A percentile compares a stretch with the other conserved stretches of the same genome.
phyloP scores from a whole-genome alignment of 2,888 invertebrate species.

The Apotomis betuletana region DNA sequence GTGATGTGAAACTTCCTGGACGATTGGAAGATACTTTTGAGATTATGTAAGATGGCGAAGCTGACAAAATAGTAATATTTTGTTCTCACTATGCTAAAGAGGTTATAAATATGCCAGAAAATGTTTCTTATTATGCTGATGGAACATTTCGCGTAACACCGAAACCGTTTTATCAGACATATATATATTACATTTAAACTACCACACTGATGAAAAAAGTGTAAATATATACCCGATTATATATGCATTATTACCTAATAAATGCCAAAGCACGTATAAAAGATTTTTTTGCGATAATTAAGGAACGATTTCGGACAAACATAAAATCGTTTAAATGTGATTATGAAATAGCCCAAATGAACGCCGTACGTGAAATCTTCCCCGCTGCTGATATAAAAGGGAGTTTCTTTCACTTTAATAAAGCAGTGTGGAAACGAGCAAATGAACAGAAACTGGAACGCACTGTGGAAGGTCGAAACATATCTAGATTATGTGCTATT shows the following conservation, averaged over 20 bases:
- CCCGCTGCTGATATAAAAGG: constrained; percentile 3
- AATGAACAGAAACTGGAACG: constrained; percentile 1
- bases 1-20: too few relatives aligned
- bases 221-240: too few relatives aligned
- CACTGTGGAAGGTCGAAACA: constrained; percentile 6
- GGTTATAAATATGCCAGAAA: constrained; percentile 7
- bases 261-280: too few relatives aligned
- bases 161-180: constrained; percentile 1
- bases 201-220: too few relatives aligned
- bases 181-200: background rate
- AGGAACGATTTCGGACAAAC: too few relatives aligned
- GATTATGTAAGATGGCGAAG: too few relatives aligned
- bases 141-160: constrained; percentile 9
- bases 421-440: constrained; percentile 5
- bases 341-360: too few relatives aligned
- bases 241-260: too few relatives aligned
- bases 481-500: background rate
- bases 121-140: constrained; percentile 7
- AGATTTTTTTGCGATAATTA: too few relatives aligned
- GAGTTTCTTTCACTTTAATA: constrained; percentile 1
- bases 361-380: background rate
- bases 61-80: constrained; percentile 5
- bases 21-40: too few relatives aligned
- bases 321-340: too few relatives aligned
- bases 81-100: constrained; percentile 3